Percentiles rank a stretch among this genome's conserved stretches.
Evolutionary conservation across 1,140 invertebrate species (phyloP).

Genomic region (Ips typographus): DNA sequence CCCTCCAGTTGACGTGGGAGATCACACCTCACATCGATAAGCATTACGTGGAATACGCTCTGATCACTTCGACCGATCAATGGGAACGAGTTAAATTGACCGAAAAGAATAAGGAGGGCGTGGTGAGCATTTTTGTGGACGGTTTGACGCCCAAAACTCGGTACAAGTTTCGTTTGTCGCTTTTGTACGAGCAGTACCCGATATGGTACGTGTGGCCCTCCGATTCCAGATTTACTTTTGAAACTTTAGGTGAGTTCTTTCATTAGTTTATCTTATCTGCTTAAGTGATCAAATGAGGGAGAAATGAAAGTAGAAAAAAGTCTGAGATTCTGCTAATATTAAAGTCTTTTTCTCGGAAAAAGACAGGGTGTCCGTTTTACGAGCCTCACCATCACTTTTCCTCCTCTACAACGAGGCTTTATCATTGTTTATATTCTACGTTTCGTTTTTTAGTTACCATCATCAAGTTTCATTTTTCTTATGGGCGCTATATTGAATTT

Average conservation of each 20-base stretch:
- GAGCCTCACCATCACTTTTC: not conserved
- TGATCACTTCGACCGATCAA: slow-evolving; percentile 41
- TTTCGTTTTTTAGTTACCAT: no score
- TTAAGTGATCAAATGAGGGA: no score
- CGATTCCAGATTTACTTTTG: slow-evolving; percentile 68
- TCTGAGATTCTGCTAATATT: no score
- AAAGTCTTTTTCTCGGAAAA: no score
- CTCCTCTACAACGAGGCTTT: not conserved
- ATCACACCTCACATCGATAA: slow-evolving; percentile 51
- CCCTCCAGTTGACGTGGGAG: slow-evolving; percentile 65
- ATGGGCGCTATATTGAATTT: no score
- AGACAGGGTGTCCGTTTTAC: no score
- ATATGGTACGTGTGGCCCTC: slow-evolving; percentile 67
- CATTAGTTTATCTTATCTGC: not conserved
- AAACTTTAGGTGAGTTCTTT: slow-evolving; percentile 65
- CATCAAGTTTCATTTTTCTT: no score
- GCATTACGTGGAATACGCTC: slow-evolving; percentile 44
- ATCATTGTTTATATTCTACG: no score
- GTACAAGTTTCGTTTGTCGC: slow-evolving; percentile 72
- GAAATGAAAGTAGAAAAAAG: no score
- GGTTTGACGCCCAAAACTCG: slow-evolving; percentile 68
- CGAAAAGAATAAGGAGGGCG: slow-evolving; percentile 21
- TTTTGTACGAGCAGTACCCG: slow-evolving; percentile 64
- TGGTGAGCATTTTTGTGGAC: slow-evolving; percentile 52
- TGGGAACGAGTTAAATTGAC: slow-evolving; percentile 39